Conservation (phyloP, 1,140 invertebrate species). For the Aphelenchoides besseyi region DNA sequence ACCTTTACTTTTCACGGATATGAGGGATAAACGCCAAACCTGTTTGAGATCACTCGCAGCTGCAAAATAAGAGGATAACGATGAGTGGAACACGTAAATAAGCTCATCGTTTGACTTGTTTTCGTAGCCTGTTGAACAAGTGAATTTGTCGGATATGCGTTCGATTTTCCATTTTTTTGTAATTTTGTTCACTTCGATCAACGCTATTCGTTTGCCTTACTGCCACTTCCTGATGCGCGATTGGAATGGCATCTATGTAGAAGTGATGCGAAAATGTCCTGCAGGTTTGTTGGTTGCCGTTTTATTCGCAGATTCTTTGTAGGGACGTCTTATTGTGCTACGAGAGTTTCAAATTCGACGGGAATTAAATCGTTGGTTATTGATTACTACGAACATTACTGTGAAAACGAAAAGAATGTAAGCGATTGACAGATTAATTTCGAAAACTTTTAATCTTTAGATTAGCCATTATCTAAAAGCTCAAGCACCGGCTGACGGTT, state of each 20-base stretch:
- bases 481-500: neutral
- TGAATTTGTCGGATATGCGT: neutral
- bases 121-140: too few species aligned
- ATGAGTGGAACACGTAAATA: too few species aligned
- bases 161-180: neutral
- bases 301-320: neutral
- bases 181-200: neutral
- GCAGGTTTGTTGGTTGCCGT: neutral
- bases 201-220: neutral
- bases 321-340: slow-evolving; percentile 5
- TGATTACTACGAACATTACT: slow-evolving; percentile 9
- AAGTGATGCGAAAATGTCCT: slow-evolving; percentile 13
- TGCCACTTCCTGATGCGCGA: slow-evolving; percentile 13
- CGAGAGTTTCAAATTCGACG: neutral
- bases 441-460: neutral
- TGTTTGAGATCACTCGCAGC: too few species aligned
- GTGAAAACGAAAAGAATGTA: slow-evolving; percentile 14
- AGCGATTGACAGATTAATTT: neutral
- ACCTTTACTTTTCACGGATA: too few species aligned
- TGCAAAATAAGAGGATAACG: too few species aligned
- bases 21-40: too few species aligned
- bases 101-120: too few species aligned
- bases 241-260: neutral
- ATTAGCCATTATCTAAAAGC: neutral
- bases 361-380: neutral